Base-by-base conservation (phyloP, 2,113 vertebrate genomes). In the Vireo altiloquus region DNA sequence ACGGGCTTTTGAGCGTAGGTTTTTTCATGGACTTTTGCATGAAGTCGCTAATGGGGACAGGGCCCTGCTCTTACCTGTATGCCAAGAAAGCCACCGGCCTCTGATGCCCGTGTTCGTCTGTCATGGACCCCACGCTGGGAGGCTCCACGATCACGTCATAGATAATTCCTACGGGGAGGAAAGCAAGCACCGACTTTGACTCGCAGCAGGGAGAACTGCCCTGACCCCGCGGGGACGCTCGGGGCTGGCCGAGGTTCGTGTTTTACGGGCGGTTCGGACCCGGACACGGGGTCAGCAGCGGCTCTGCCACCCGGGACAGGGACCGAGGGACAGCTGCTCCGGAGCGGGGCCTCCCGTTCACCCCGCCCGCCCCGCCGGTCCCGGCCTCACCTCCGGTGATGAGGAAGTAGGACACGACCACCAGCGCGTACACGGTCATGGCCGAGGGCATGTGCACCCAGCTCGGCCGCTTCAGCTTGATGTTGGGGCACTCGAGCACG, bases 101-200 rank as follows among this genome's bases (percentile, higher is more conserved):
- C 98, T 99, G 99, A 87, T 99, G 99, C 27, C 99, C 99, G 6
- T 99, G 99, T 11, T 99, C 99, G 77, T 99, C 99, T 11, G 99
- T 99, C 99, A 99, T 99, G 15, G 99, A 99, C 23, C 99, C 99
- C 52, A 99, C 99, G 88, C 99, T 99, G 7, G 99, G 99, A 31
- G 99, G 99, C 33, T 99, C 99, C n/a, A 99, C 99, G 35, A 99
- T 99, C 40, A 99, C 99, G 54, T 99, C 99, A 20, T 99, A 99
- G 96, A 99, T 99, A 54, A 99, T 99, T 33, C 99, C 99, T 99
- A 46, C 0, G 52, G 30, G 23, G 7, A 65, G 28, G n/a, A 92
- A 79, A 13, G 68, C 63, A 28, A 71, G 16, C 12, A 64, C 37
- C 19, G 77, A 13, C 77, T 28, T 16, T 2, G 11, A 10, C 17